Evolutionary conservation across 2,113 vertebrate genomes (phyloP).

Genomic region (Ochotona curzoniae): DNA sequence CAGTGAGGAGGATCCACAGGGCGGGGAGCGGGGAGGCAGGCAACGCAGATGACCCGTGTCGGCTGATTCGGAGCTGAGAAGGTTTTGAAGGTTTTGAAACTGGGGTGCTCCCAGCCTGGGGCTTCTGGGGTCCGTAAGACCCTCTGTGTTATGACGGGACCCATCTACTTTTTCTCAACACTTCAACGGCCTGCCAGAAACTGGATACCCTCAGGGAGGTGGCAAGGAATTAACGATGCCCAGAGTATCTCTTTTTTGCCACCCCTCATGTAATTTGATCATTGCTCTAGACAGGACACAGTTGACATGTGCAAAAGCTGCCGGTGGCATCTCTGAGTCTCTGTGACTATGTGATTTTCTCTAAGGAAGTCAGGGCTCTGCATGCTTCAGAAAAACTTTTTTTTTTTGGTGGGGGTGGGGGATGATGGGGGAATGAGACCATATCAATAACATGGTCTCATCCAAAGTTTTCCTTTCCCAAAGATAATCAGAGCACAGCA

Average conservation of each 20-base stretch:
- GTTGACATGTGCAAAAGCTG: background rate
- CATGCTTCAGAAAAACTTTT: background rate
- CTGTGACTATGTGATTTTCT: constrained; percentile 1
- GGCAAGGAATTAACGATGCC: background rate
- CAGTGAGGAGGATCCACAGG: background rate
- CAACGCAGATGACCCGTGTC: background rate
- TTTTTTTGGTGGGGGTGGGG: background rate
- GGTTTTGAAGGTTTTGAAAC: background rate
- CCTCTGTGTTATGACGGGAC: background rate
- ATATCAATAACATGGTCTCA: constrained; percentile 18
- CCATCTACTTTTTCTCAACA: background rate
- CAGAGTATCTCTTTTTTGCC: background rate
- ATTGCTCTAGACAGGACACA: background rate
- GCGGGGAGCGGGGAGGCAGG: background rate
- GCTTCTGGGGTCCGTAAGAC: background rate
- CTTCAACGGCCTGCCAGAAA: background rate
- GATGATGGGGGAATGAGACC: background rate
- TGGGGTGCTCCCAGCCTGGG: background rate
- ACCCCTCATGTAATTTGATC: background rate
- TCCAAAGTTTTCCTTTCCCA: background rate
- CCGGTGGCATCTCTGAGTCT: background rate
- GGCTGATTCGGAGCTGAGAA: background rate
- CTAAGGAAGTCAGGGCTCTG: background rate
- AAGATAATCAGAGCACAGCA: constrained; percentile 49
- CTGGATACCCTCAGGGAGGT: background rate